Base-by-base conservation (phyloP, 1,140 invertebrate species). In the Lasioglossum baleicum region DNA sequence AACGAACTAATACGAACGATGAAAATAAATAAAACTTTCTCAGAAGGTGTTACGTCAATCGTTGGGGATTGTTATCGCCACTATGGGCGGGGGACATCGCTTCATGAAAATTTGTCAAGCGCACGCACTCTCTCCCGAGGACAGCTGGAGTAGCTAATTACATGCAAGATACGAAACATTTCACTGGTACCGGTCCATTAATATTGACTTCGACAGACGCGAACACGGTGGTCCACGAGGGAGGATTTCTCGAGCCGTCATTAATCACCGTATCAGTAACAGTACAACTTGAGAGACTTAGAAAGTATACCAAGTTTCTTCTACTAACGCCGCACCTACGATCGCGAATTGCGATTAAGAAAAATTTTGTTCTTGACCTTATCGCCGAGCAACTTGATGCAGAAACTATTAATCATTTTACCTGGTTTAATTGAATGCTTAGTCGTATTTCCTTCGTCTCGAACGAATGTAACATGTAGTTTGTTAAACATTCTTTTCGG, bases 171-270 rank as follows among this genome's bases (percentile, higher is more conserved):
- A 82, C 63, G 80, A 83, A 83, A 58, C 81, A 71, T 83, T 78
- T 83, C 68, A 73, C 81, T 83, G 58, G 65, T 48, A 77, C 81
- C 56, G 35, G 70, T 72, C 69, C 82, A 83, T 83, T 83, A 83
- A 83, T 83, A 83, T 83, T 58, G 48, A 35, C 82, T 68, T 82
- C 80, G 82, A 83, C 80, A 82, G 81, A 71, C 68, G 70, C 80
- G 75, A 83, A 83, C 80, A 74, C 72, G 81, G 80, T 83, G 80
- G 75, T 83, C 74, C 75, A 60, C 51, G 65, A 78, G 68, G 81
- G 68, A 83, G 82, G 75, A 83, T 83, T 78, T 83, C 82, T 82
- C 80, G 74, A 66, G 31, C 64, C n/a, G 81, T 72, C 69, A 78
- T 83, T 83, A 83, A 83, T 83, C 80, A 82, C 51, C 56, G 64